Conservation (phyloP, 2,797 vertebrate species). For the Muscicapa comitata region DNA sequence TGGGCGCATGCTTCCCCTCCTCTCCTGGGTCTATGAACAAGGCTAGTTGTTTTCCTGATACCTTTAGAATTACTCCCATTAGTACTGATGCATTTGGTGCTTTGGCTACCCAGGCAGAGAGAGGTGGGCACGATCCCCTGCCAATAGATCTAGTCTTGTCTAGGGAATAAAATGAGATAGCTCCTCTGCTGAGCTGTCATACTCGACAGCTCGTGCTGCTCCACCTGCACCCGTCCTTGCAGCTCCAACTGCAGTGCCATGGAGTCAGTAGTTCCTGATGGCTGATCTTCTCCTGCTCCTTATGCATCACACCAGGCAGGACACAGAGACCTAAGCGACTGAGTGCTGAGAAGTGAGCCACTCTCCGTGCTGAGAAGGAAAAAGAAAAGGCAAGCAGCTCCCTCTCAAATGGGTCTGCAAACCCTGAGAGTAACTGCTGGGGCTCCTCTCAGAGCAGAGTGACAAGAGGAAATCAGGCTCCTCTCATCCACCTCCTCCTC, state of each 20-base stretch:
- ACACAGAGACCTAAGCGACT: not conserved
- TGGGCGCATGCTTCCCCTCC: slow-evolving; percentile 37
- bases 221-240: not conserved
- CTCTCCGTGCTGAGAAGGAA: not conserved
- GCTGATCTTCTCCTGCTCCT: not conserved
- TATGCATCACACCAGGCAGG: not conserved
- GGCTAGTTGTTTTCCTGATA: slow-evolving; percentile 61
- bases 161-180: slow-evolving; percentile 38
- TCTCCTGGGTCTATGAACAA: slow-evolving; percentile 53
- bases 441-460: not conserved
- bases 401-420: not conserved
- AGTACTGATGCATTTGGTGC: slow-evolving; percentile 62
- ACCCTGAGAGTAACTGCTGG: not conserved
- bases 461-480: not conserved
- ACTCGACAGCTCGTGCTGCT: slow-evolving; percentile 1
- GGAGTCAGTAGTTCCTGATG: not conserved
- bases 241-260: not conserved
- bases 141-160: slow-evolving; percentile 54
- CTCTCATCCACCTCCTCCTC: not conserved
- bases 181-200: slow-evolving; percentile 37
- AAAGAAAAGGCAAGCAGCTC: not conserved
- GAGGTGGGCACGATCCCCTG: slow-evolving; percentile 58
- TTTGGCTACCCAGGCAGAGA: slow-evolving; percentile 63
- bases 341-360: not conserved
- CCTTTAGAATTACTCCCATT: slow-evolving; percentile 61